Percentiles rank a stretch among this genome's conserved stretches.
Evolutionary conservation across 2,888 invertebrate genomes (phyloP).

Genomic region (Encarsia formosa): DNA sequence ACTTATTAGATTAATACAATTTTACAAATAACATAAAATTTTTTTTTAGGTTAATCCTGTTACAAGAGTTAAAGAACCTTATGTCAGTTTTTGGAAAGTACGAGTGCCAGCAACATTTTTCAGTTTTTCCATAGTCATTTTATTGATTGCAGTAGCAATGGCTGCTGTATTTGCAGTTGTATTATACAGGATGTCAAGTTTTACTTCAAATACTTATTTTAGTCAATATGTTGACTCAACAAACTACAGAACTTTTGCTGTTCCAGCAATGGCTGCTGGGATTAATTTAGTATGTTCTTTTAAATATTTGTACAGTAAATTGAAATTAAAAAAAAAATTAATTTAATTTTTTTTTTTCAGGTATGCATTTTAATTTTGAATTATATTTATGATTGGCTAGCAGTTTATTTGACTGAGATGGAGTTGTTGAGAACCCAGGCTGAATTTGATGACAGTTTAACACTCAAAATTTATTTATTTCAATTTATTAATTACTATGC

Average conservation of each 20-base stretch:
- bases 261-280: slow-evolving; percentile 71
- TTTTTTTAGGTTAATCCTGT: slow-evolving; percentile 42
- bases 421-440: slow-evolving; percentile 76
- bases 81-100: slow-evolving; percentile 73
- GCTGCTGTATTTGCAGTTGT: slow-evolving; percentile 74
- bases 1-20: neutral
- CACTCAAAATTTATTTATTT: slow-evolving; percentile 80
- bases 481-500: slow-evolving; percentile 89
- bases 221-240: slow-evolving; percentile 46
- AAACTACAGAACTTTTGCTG: slow-evolving; percentile 61
- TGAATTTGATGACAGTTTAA: slow-evolving; percentile 81
- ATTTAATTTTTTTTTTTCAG: slow-evolving; percentile 22
- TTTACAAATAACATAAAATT: neutral
- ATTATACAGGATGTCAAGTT: slow-evolving; percentile 68
- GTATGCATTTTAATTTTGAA: slow-evolving; percentile 73
- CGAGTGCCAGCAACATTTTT: slow-evolving; percentile 68
- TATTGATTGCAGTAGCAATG: slow-evolving; percentile 65
- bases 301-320: neutral
- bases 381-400: slow-evolving; percentile 63
- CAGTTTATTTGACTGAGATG: slow-evolving; percentile 67
- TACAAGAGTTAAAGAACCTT: slow-evolving; percentile 63
- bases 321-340: neutral
- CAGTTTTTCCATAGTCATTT: slow-evolving; percentile 65
- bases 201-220: slow-evolving; percentile 58
- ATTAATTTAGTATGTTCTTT: slow-evolving; percentile 63